Evolutionary conservation across 2,797 vertebrate genomes (phyloP).

Genomic region (Bovichtus diacanthus): DNA sequence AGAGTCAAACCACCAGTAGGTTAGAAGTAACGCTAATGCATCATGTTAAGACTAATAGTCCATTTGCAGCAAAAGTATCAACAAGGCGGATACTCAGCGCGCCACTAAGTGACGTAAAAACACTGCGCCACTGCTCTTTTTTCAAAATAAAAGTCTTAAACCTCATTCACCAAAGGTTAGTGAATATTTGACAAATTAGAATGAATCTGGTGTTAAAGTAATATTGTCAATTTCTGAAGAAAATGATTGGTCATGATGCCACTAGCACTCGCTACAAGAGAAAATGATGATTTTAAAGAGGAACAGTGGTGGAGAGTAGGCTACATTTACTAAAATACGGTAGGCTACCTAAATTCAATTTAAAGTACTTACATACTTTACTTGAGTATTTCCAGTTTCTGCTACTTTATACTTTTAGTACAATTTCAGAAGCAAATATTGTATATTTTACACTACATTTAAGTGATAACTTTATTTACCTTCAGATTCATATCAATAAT

Average conservation of each 20-base stretch:
- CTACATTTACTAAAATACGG: background rate
- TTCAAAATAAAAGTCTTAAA: conserved; percentile 59
- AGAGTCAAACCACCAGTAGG: rapidly evolving
- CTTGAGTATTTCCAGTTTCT: background rate
- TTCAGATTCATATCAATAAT: no score
- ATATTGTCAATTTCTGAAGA: background rate
- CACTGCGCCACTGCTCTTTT: conserved; percentile 28
- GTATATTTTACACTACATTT: background rate
- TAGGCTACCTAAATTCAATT: no score
- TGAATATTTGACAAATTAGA: background rate
- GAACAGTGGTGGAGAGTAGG: background rate
- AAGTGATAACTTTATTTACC: no score
- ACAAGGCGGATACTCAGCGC: background rate
- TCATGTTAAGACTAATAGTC: background rate
- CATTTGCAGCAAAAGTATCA: background rate
- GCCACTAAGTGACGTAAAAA: conserved; percentile 52
- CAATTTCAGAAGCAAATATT: background rate
- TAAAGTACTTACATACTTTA: background rate
- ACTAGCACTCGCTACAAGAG: background rate
- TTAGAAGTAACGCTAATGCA: background rate
- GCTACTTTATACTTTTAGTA: background rate
- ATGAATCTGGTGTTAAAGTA: background rate
- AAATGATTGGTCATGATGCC: background rate
- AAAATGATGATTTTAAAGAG: background rate
- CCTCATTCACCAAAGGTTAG: no score